Evolutionary conservation across 2,888 invertebrate genomes (phyloP).

Genomic region (Noctuana brunneofusca): DNA sequence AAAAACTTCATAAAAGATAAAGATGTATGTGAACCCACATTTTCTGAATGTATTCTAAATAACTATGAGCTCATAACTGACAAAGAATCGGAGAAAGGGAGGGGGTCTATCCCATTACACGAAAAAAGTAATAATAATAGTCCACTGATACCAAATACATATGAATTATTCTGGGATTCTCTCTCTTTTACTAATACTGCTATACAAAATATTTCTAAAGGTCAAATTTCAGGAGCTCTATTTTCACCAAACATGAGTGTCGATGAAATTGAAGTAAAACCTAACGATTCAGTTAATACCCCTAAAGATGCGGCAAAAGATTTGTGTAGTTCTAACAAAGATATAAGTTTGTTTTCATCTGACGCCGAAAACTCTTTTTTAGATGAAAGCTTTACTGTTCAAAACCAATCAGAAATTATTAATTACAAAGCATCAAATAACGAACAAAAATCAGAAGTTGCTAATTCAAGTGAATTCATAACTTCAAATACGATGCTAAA

Average conservation of each 20-base stretch:
- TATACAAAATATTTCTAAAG: slow-evolving; percentile 59
- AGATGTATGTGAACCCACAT: slow-evolving; percentile 7
- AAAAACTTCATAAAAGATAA: slow-evolving; percentile 12
- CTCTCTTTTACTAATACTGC: slow-evolving; percentile 51
- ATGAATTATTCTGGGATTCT: slow-evolving; percentile 38
- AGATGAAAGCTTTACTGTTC: slow-evolving; percentile 80
- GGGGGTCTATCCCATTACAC: not conserved
- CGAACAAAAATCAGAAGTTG: slow-evolving; percentile 42
- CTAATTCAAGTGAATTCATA: slow-evolving; percentile 38
- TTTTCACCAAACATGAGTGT: slow-evolving; percentile 70
- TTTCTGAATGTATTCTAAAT: not conserved
- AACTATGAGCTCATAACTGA: not conserved
- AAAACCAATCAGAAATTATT: slow-evolving; percentile 66
- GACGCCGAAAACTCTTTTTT: slow-evolving; percentile 81
- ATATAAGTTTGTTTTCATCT: slow-evolving; percentile 71
- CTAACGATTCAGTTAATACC: slow-evolving; percentile 37
- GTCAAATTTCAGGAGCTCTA: slow-evolving; percentile 50
- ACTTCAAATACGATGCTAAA: slow-evolving; percentile 60
- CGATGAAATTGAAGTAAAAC: slow-evolving; percentile 53
- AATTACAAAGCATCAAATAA: slow-evolving; percentile 48
- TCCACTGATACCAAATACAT: slow-evolving; percentile 31
- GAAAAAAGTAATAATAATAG: slow-evolving; percentile 13
- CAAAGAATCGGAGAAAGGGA: not conserved
- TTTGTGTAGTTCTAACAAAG: slow-evolving; percentile 49
- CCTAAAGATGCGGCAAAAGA: slow-evolving; percentile 42